Conservation (phyloP, 2,113 vertebrate species). For the Pedetes capensis region DNA sequence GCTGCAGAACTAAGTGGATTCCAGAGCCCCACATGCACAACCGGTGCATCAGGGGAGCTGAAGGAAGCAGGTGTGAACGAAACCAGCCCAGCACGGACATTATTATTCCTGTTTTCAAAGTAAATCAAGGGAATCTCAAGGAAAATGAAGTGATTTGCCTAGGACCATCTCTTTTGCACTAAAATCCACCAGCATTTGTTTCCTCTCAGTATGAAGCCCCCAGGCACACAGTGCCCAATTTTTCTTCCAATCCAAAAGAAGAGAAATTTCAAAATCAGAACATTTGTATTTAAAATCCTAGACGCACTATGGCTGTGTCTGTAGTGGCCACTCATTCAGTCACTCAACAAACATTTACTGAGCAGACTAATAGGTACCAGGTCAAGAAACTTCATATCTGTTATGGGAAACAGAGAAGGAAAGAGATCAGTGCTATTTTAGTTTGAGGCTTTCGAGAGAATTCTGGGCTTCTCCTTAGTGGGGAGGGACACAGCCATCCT, state of each 20-base stretch:
- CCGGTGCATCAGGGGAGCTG: background rate
- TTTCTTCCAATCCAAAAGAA: background rate
- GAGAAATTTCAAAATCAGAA: background rate
- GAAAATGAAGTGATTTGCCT: background rate
- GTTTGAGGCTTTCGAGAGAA: background rate
- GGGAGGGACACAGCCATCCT: background rate
- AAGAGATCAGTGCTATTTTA: background rate
- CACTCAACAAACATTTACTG: background rate
- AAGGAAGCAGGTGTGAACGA: background rate
- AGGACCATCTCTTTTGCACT: background rate
- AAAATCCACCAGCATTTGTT: background rate
- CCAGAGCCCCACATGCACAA: background rate
- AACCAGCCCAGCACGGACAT: too few species aligned
- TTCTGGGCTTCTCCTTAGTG: background rate
- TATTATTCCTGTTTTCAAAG: background rate
- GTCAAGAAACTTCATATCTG: background rate
- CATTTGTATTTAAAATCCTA: background rate
- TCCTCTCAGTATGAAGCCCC: background rate
- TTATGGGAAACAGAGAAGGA: background rate
- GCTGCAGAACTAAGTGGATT: background rate
- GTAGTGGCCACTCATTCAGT: background rate
- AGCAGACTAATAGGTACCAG: background rate
- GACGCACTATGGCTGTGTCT: accelerated
- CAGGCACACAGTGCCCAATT: background rate
- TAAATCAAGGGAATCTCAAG: background rate